Evolutionary conservation across 2,888 invertebrate genomes (phyloP).

Genomic region (Cancer borealis): DNA sequence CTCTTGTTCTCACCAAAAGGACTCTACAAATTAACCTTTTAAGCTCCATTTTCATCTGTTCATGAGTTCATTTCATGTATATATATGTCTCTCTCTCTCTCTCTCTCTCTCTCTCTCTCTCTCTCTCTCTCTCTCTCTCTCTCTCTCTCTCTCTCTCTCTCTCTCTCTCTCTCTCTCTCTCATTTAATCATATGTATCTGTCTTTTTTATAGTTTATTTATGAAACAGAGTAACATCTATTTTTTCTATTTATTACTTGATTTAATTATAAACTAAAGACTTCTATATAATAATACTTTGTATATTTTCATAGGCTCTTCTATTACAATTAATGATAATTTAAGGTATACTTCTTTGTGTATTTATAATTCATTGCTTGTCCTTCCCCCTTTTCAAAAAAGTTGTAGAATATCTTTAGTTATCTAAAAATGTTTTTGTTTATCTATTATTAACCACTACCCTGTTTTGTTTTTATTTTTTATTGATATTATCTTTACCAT

Average conservation of each 20-base stretch:
- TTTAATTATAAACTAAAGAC: background rate
- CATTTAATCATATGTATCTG: background rate
- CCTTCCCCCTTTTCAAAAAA: background rate
- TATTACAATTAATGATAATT: conserved; percentile 20
- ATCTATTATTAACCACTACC: background rate
- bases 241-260: conserved; percentile 38
- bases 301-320: background rate
- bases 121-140: conserved; percentile 39
- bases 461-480: background rate
- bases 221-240: conserved; percentile 22
- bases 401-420: background rate
- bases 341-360: background rate
- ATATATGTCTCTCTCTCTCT: conserved; percentile 34
- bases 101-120: conserved; percentile 36
- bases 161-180: conserved; percentile 3
- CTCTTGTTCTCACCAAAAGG: background rate
- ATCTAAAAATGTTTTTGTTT: background rate
- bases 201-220: conserved; percentile 27
- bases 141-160: conserved; percentile 41
- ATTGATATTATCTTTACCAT: background rate
- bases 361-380: conserved; percentile 12
- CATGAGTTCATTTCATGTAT: conserved; percentile 31
- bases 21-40: conserved; percentile 29
- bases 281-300: background rate
- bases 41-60: background rate